Base-by-base conservation (phyloP, 2,888 invertebrate species). In the Cantharis nigra region DNA sequence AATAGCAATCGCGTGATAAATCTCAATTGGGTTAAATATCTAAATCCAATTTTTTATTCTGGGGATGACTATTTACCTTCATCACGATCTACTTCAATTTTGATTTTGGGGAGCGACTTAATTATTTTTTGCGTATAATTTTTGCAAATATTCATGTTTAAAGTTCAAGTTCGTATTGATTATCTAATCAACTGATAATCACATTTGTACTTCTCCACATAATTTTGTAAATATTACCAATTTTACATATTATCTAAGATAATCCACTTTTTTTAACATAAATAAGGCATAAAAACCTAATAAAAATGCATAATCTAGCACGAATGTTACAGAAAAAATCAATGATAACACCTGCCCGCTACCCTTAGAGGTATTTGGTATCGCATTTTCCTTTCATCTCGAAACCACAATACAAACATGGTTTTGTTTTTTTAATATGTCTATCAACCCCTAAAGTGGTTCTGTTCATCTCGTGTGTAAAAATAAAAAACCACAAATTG, bases 1-100 rank as follows among this genome's bases (percentile, higher is more conserved):
- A 16, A 63, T 23, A 5, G 23, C 71, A 71, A 71, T 71, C 71
- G 71, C 71, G 71, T 71, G 71, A 64, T 64, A 18, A 71, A 64
- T 64, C 64, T 63, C 62, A 70, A 16, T 62, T 23, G 49, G 49
- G 70, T 33, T 33, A 20, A 62, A 23, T 62, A 33, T 70, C 16
- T 70, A 49, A 49, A 49, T n/a, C 33, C 33, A 49, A 49, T 49
- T 49, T 49, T 49, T 49, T 23, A 49, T 49, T 49, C n/a, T 49
- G 33, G 33, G 33, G 33, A 49, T n/a, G n/a, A 49, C 33, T 49
- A 49, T n/a, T 49, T 49, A 49, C 7, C 33, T 49, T 49, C 33
- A 49, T 49, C 33, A 49, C 33, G 33, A 49, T 49, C n/a, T 49
- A 13, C 33, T n/a, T n/a, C 33, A 49, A 49, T 49, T 13, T 49